Conservation (phyloP, 2,888 invertebrate genomes). For the Nebria salina region DNA sequence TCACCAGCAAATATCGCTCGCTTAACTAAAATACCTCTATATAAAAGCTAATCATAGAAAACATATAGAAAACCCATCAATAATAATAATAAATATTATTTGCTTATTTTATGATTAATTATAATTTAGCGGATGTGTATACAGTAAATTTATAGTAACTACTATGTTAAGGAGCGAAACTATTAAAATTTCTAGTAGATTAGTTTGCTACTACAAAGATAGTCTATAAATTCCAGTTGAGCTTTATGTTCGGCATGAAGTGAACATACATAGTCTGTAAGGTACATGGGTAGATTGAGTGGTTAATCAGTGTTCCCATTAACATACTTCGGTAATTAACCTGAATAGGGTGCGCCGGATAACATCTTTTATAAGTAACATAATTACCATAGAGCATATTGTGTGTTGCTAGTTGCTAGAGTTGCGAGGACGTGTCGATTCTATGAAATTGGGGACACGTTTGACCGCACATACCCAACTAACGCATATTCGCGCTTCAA, state of each 20-base stretch:
- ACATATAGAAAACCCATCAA: no score
- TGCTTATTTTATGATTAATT: no score
- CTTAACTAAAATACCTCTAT: not conserved
- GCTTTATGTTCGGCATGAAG: not conserved
- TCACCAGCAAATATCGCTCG: not conserved
- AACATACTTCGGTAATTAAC: constrained; percentile 18
- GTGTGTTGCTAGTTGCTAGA: not conserved
- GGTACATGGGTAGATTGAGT: constrained; percentile 12
- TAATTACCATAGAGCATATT: constrained; percentile 11
- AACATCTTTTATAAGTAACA: constrained; percentile 20
- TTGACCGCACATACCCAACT: not conserved
- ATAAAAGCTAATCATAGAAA: not conserved
- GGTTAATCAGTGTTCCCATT: constrained; percentile 17
- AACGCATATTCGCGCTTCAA: not conserved
- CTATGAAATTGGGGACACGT: not conserved
- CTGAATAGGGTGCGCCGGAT: constrained; percentile 16
- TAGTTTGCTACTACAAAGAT: not conserved
- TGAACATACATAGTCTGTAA: not conserved
- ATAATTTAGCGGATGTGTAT: no score
- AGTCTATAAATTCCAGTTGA: not conserved
- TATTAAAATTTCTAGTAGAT: not conserved
- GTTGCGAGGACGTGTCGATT: not conserved
- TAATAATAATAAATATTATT: no score
- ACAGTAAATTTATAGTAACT: not conserved
- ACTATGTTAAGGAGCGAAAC: not conserved